phyloP scores from a whole-genome alignment of 2,797 vertebrate genomes.

The Pangasius mekongensis region DNA sequence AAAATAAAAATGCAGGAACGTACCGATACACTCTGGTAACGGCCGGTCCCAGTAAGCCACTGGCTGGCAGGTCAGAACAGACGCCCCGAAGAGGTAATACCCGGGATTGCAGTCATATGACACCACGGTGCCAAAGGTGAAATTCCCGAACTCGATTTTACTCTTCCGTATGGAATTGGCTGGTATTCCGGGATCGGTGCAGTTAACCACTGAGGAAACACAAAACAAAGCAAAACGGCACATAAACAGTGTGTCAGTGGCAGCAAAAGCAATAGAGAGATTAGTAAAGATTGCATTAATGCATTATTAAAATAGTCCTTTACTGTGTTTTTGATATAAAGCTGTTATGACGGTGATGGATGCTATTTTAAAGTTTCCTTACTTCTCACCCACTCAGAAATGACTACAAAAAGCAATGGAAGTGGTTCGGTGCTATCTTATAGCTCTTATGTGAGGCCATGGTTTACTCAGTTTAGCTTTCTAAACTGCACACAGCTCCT shows the following conservation, averaged over 20 bases:
- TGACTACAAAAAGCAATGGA: neutral
- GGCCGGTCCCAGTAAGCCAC: slow-evolving; percentile 96
- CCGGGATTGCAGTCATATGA: slow-evolving; percentile 97
- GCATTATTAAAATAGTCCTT: neutral
- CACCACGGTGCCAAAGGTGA: slow-evolving; percentile 93
- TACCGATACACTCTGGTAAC: slow-evolving; percentile 96
- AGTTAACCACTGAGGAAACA: slow-evolving; percentile 87
- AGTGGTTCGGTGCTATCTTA: neutral
- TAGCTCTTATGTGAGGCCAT: too few species aligned
- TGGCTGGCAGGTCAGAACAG: slow-evolving; percentile 93
- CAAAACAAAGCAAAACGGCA: neutral
- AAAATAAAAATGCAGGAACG: slow-evolving; percentile 33
- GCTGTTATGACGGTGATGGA: neutral
- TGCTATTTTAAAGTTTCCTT: neutral
- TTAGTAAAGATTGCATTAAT: neutral
- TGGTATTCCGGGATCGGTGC: slow-evolving; percentile 95
- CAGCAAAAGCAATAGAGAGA: neutral
- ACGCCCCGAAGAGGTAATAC: slow-evolving; percentile 94
- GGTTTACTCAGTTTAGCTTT: neutral
- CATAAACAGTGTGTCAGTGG: neutral
- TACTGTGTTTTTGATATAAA: neutral
- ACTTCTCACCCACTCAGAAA: neutral
- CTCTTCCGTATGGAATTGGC: slow-evolving; percentile 97
- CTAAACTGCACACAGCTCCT: neutral
- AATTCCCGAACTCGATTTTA: slow-evolving; percentile 97